phyloP scores from a whole-genome alignment of 2,113 vertebrate species.

The Amblyopsis rosae region DNA sequence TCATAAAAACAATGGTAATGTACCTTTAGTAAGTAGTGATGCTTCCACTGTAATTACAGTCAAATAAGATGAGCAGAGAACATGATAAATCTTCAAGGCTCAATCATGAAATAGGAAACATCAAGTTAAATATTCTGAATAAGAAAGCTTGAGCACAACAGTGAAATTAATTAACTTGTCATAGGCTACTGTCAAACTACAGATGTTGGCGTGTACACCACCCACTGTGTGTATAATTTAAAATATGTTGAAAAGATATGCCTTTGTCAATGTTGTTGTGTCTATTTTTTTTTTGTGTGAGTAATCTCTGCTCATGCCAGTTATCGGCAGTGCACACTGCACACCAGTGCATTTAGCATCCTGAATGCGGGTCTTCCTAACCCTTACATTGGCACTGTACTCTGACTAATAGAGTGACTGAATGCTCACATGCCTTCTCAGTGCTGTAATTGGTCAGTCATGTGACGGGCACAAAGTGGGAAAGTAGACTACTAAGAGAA shows the following conservation, averaged over 20 bases:
- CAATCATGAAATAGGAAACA: conserved; percentile 5
- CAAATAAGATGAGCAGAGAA: not conserved
- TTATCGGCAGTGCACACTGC: conserved; percentile 8
- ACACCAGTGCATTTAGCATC: conserved; percentile 25
- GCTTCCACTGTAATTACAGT: not conserved
- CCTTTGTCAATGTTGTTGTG: not conserved
- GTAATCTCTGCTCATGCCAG: conserved; percentile 9
- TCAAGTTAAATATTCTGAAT: not conserved
- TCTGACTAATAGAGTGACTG: conserved; percentile 14
- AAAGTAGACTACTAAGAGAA: conserved; percentile 60
- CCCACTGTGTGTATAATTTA: not conserved
- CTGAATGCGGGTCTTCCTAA: conserved; percentile 15
- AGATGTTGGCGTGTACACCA: not conserved
- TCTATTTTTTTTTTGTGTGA: not conserved
- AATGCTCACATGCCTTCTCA: conserved; percentile 38
- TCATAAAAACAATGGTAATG: not conserved
- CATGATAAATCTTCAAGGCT: not conserved
- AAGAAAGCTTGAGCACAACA: not conserved
- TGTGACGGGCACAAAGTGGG: conserved; percentile 56
- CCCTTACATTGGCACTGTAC: conserved; percentile 19
- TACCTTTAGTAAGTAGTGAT: not conserved
- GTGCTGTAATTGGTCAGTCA: conserved; percentile 64
- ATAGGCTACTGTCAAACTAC: not conserved
- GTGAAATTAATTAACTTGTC: not conserved
- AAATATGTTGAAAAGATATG: not conserved